Percentiles rank a stretch among this genome's conserved stretches.
Evolutionary conservation across 2,797 vertebrate species (phyloP).

Genomic region (Enteromius mattozi): DNA sequence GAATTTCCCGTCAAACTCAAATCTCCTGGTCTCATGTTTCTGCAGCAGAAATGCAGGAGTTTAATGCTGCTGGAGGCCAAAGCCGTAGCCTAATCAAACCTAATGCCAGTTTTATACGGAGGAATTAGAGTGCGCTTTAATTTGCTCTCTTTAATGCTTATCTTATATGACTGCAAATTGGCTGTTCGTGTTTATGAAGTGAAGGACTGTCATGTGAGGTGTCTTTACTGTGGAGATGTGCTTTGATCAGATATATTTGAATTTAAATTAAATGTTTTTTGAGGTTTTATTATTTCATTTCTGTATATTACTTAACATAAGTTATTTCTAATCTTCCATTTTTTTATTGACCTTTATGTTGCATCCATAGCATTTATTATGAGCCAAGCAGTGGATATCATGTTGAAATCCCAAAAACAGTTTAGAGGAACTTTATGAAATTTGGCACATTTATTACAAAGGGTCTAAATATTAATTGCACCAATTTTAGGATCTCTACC

Average conservation of each 20-base stretch:
- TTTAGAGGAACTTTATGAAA: not conserved
- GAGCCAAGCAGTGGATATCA: not conserved
- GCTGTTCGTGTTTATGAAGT: not conserved
- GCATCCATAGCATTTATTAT: not conserved
- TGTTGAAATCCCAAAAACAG: not conserved
- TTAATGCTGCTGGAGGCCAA: constrained; percentile 58
- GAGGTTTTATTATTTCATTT: not conserved
- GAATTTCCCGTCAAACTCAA: constrained; percentile 38
- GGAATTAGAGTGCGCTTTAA: constrained; percentile 56
- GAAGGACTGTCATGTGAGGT: not conserved
- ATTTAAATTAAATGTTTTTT: not conserved
- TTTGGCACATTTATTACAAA: not conserved
- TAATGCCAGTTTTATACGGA: constrained; percentile 61
- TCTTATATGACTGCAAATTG: constrained; percentile 20
- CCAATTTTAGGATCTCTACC: not conserved
- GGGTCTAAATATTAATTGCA: not conserved
- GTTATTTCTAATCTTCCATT: not conserved
- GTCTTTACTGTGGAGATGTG: not conserved
- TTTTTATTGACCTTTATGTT: not conserved
- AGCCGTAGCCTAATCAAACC: constrained; percentile 49
- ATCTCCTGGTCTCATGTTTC: constrained; percentile 50
- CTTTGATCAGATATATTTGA: not conserved
- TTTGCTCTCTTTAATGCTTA: constrained; percentile 11
- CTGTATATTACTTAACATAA: not conserved
- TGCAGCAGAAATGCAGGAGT: constrained; percentile 46